phyloP scores from a whole-genome alignment of 2,797 vertebrate species.

The Enteromius afrohamiltoni region DNA sequence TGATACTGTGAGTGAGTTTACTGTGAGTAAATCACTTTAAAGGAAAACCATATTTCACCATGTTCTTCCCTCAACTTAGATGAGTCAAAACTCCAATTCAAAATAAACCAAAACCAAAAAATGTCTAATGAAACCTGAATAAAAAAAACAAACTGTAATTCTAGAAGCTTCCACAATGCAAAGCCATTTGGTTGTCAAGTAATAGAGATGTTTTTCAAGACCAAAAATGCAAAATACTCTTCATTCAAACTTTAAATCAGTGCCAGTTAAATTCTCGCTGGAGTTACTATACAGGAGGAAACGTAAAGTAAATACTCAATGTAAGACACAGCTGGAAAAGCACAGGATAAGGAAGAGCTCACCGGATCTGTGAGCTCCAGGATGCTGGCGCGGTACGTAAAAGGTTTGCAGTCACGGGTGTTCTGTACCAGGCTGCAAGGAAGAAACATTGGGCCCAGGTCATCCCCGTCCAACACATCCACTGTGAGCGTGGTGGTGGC shows the following conservation, averaged over 20 bases:
- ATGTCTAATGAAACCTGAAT: not conserved
- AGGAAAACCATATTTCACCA: too few relatives aligned
- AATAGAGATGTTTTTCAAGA: slow-evolving; percentile 1
- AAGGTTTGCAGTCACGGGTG: slow-evolving; percentile 91
- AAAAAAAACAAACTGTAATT: too few relatives aligned
- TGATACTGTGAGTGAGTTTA: not conserved
- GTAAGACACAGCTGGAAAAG: not conserved
- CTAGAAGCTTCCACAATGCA: not conserved
- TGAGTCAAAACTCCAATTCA: too few relatives aligned
- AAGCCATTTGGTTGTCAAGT: slow-evolving; percentile 8
- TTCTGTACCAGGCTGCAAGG: slow-evolving; percentile 90
- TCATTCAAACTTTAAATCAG: not conserved
- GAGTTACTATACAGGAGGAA: not conserved
- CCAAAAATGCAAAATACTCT: not conserved
- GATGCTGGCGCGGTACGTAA: slow-evolving; percentile 88
- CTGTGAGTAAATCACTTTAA: not conserved
- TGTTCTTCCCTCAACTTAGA: too few relatives aligned
- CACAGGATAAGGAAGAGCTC: slow-evolving; percentile 60
- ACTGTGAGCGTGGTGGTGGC: slow-evolving; percentile 94
- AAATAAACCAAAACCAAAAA: too few relatives aligned
- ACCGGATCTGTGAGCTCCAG: slow-evolving; percentile 91
- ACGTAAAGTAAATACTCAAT: not conserved
- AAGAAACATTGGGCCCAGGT: slow-evolving; percentile 95
- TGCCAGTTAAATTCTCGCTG: slow-evolving; percentile 11
- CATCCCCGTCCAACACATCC: slow-evolving; percentile 93